Percentiles rank a stretch among this genome's conserved stretches.
Evolutionary conservation across 2,797 vertebrate genomes (phyloP).

Genomic region (Glyptemys insculpta): DNA sequence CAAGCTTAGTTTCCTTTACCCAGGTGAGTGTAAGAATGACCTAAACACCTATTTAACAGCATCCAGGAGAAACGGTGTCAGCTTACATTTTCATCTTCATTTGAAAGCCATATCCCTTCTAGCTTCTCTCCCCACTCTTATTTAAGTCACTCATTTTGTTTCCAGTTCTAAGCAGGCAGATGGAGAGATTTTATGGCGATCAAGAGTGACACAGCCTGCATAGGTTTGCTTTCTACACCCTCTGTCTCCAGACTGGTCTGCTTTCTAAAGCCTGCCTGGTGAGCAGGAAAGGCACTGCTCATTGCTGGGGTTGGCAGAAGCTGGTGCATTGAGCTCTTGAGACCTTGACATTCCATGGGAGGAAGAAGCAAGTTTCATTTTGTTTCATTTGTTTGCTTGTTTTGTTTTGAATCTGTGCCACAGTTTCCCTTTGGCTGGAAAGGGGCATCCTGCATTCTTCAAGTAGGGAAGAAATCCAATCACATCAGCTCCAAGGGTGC

Average conservation of each 20-base stretch:
- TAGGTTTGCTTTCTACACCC: not conserved
- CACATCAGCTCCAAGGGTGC: constrained; percentile 18
- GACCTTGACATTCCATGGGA: not conserved
- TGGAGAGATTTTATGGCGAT: not conserved
- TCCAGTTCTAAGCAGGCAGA: not conserved
- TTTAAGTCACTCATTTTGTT: not conserved
- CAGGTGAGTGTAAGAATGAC: not conserved
- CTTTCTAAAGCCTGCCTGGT: not conserved
- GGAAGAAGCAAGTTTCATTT: constrained; percentile 39
- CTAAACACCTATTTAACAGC: not conserved
- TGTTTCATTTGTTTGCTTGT: constrained; percentile 10
- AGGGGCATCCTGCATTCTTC: constrained; percentile 19
- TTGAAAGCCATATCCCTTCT: not conserved
- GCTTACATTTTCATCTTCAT: not conserved
- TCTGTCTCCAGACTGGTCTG: not conserved
- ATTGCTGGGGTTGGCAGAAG: not conserved
- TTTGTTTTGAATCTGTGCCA: constrained; percentile 48
- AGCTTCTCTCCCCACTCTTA: not conserved
- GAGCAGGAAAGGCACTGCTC: not conserved
- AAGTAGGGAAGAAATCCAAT: constrained; percentile 56
- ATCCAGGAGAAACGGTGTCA: not conserved
- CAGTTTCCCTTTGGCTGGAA: constrained; percentile 21
- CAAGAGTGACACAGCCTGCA: not conserved
- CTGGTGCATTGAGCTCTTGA: not conserved
- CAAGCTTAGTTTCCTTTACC: not conserved